phyloP scores from a whole-genome alignment of 2,888 invertebrate species.

The Allacma fusca region DNA sequence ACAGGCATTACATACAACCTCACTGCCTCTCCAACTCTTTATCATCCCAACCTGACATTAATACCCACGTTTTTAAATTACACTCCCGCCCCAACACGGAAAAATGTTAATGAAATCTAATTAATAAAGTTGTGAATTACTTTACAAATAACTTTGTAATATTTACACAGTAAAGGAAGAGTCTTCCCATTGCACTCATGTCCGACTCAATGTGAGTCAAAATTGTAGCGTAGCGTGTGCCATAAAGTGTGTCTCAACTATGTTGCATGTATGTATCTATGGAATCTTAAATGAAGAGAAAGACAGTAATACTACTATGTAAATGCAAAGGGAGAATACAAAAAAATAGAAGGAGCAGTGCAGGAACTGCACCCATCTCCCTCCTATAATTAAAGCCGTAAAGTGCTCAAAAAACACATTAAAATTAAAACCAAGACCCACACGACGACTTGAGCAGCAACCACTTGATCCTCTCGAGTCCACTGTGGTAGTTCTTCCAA shows the following conservation, averaged over 20 bases:
- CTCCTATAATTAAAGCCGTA: conserved; percentile 1
- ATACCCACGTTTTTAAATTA: neutral
- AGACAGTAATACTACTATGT: too few species aligned
- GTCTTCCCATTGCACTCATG: too few species aligned
- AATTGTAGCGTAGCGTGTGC: conserved; percentile 3
- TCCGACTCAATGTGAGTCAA: too few species aligned
- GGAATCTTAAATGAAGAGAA: too few species aligned
- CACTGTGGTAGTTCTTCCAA: neutral
- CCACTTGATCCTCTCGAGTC: neutral
- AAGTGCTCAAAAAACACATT: conserved; percentile 11
- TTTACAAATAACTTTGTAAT: too few species aligned
- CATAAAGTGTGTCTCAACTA: neutral
- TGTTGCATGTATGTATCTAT: too few species aligned
- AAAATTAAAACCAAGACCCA: conserved; percentile 16
- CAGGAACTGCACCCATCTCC: neutral
- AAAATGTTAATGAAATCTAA: too few species aligned
- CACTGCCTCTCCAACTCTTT: neutral
- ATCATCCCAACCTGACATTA: neutral
- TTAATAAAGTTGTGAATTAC: too few species aligned
- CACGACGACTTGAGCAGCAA: neutral
- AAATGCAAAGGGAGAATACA: too few species aligned
- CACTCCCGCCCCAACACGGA: neutral
- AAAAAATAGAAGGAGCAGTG: too few species aligned
- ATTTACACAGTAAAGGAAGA: too few species aligned
- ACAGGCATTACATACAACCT: too few species aligned